Conservation (phyloP, 2,113 vertebrate genomes). For the Spheniscus mendiculus region DNA sequence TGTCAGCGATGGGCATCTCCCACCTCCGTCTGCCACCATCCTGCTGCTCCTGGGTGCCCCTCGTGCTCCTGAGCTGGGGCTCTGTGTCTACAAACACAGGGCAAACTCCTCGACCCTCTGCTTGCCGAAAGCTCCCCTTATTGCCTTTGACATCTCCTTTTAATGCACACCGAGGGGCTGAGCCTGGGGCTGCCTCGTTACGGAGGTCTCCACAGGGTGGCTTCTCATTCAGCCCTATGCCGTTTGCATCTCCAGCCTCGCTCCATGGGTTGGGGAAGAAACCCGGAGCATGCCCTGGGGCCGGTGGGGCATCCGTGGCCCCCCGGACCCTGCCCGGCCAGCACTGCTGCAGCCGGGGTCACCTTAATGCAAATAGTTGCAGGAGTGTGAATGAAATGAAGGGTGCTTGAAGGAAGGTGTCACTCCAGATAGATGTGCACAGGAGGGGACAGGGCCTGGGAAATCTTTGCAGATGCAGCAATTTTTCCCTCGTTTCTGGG, state of each 20-base stretch:
- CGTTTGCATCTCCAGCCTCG: background rate
- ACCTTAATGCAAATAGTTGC: constrained; percentile 14
- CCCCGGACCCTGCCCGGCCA: rapidly evolving
- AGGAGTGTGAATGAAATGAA: background rate
- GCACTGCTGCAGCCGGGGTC: background rate
- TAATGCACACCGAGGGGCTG: background rate
- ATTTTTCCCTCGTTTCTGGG: constrained; percentile 24
- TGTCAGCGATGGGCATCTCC: background rate
- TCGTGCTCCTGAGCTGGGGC: background rate
- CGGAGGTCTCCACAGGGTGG: background rate
- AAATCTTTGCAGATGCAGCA: constrained; percentile 65
- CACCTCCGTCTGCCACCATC: background rate
- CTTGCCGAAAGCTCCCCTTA: background rate
- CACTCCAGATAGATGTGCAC: constrained; percentile 24
- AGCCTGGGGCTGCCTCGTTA: background rate
- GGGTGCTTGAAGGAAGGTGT: constrained; percentile 65
- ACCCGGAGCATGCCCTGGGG: rapidly evolving
- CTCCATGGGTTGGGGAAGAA: background rate
- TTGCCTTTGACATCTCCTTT: background rate
- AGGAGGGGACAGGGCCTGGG: constrained; percentile 16
- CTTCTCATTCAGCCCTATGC: background rate
- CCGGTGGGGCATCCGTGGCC: background rate
- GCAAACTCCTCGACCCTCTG: background rate
- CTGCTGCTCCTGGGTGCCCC: background rate
- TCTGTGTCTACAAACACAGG: rapidly evolving